These are phyloP conservation scores for Drosophila kurseongensis DNA, from an alignment of 1,140 invertebrate species.

Conservation along the genomic window DNA sequence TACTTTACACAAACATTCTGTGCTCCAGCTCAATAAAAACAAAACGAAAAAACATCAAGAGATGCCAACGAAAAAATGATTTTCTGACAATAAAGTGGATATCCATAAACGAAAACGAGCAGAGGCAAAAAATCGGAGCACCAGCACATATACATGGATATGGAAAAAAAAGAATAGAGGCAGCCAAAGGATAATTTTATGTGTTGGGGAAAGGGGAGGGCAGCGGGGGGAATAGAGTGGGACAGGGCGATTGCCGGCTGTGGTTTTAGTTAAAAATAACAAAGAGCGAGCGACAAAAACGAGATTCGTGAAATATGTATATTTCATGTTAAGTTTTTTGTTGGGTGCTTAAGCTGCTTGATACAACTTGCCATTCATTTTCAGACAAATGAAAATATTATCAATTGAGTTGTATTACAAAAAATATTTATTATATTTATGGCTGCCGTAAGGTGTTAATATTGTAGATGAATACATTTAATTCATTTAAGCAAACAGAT, in stretches of 20 bases:
- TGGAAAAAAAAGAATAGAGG: constrained; percentile 18
- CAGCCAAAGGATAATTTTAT: constrained; percentile 56
- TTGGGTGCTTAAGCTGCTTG: not conserved
- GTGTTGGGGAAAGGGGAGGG: constrained; percentile 1
- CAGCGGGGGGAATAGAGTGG: not conserved
- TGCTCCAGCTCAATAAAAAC: constrained; percentile 48
- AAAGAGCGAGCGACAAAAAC: constrained; percentile 49
- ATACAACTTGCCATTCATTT: constrained; percentile 7
- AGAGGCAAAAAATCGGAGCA: constrained; percentile 15
- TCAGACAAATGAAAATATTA: not conserved
- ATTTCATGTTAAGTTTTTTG: constrained; percentile 39
- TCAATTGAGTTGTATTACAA: not conserved
- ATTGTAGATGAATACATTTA: not conserved
- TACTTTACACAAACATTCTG: constrained; percentile 22
- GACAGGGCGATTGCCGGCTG: constrained; percentile 40
- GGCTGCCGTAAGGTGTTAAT: not conserved
- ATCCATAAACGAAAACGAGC: constrained; percentile 33
- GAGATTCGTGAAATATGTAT: constrained; percentile 41
- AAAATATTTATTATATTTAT: not conserved
- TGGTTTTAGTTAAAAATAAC: constrained; percentile 64
- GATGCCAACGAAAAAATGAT: constrained; percentile 55
- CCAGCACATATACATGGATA: constrained; percentile 1
- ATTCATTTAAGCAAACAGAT: not conserved
- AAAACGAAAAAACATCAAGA: constrained; percentile 26
- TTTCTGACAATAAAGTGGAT: constrained; percentile 64